Base-by-base conservation (phyloP, 2,797 vertebrate species). In the Ispidina lecontei region DNA sequence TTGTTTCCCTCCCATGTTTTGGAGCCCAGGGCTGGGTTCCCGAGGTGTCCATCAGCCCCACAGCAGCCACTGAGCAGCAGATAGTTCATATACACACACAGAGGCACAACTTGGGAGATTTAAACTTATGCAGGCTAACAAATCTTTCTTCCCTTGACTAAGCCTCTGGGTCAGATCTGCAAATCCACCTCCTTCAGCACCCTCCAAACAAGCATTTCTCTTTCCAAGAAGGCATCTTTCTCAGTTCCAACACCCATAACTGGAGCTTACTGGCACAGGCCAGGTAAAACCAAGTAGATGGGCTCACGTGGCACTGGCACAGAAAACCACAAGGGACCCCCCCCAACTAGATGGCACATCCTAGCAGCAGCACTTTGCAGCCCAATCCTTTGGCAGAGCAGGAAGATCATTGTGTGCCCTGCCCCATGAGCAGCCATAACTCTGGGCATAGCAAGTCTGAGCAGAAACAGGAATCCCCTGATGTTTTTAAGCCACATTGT, bases 321-420 rank as follows among this genome's bases (percentile, higher is more conserved):
- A 55, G 39, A 77, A 31, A 62, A 35, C 29, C 55, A 58, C 17
- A 2, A 59, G 7, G 37, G 13, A 14, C 33, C 11, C 25, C 52
- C 49, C 19, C 1, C 2, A 21, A 1, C 28, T 41, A 44, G 44
- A 2, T 7, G 3, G 0, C 52, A 23, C 7, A 1, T 7, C n/a
- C 49, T 13, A 1, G 2, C 1, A 0, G 0, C 2, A 1, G 64
- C 19, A 7, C 46, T 9, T 21, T 19, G 51, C 39, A 28, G 73
- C 31, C 44, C 70, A 55, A 51, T 5, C 44, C 64, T 33, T 19
- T 56, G 15, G 28, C 59, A 69, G 69, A 22, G 52, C 68, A n/a
- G 43, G 4, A 23, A 41, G 73, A 35, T 7, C 26, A 11, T 4
- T 2, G 1, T 3, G 3, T n/a, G n/a, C 15, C 9, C 1, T 12